Percentiles rank a stretch among this genome's conserved stretches.
These are phyloP conservation scores for Cephalopholis sonnerati DNA, from an alignment of 2,113 vertebrate genomes.

Conservation along the genomic window DNA sequence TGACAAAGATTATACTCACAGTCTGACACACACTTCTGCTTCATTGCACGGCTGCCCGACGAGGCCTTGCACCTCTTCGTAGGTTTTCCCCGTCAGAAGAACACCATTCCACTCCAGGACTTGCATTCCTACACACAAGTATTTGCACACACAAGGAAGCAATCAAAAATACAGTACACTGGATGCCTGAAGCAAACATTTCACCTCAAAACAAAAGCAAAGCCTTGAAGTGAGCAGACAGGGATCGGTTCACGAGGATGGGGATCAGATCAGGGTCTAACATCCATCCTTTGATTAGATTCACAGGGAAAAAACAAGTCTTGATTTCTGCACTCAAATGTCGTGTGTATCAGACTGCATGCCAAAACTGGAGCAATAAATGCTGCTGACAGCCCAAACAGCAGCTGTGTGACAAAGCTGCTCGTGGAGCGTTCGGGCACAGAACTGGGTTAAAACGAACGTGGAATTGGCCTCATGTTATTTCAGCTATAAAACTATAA, in stretches of 20 bases:
- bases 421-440: not conserved
- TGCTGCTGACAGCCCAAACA: conserved; percentile 40
- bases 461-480: not conserved
- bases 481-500: conserved; percentile 4
- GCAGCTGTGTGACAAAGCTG: conserved; percentile 51
- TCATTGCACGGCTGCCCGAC: conserved; percentile 93
- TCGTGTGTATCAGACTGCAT: conserved; percentile 15
- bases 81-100: conserved; percentile 93
- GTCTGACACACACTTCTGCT: conserved; percentile 98
- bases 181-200: not conserved
- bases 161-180: not conserved
- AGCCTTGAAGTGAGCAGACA: not conserved
- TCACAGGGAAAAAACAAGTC: conserved; percentile 7
- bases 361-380: conserved; percentile 32
- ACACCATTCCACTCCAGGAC: conserved; percentile 98
- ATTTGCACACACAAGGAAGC: not conserved
- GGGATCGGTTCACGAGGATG: not conserved
- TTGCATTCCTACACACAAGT: conserved; percentile 92
- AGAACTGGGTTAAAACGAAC: conserved; percentile 24
- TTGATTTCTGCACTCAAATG: conserved; percentile 19
- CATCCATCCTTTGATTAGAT: not conserved
- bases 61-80: conserved; percentile 96
- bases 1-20: conserved; percentile 90
- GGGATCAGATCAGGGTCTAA: conserved; percentile 8
- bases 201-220: conserved; percentile 38